Percentiles rank a stretch among this genome's conserved stretches.
Conservation (phyloP, 2,888 invertebrate genomes). For the Rhamnusium bicolor region DNA sequence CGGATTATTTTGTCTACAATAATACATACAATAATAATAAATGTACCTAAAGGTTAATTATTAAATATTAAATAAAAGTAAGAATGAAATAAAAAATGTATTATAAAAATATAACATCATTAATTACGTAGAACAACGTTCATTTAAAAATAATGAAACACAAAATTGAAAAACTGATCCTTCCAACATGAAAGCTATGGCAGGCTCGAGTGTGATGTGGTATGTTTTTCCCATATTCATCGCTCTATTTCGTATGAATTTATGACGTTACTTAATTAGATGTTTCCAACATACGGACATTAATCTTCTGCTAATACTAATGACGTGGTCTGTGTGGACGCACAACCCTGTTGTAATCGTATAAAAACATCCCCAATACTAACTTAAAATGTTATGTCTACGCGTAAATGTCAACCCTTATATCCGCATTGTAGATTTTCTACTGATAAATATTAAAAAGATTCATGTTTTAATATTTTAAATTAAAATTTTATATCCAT, state of each 20-base stretch:
- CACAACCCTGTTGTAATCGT: constrained; percentile 53
- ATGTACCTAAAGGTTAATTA: not conserved
- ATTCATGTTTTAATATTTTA: constrained; percentile 6
- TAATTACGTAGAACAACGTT: constrained; percentile 1
- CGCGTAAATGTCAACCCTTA: constrained; percentile 27
- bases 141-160: constrained; percentile 20
- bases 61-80: not conserved
- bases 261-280: constrained; percentile 67
- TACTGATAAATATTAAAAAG: constrained; percentile 7
- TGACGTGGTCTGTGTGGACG: constrained; percentile 58
- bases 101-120: not conserved
- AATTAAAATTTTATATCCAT: not conserved
- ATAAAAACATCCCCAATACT: constrained; percentile 54
- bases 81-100: not conserved
- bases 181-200: constrained; percentile 26
- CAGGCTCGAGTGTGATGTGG: constrained; percentile 30
- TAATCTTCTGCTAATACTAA: constrained; percentile 63
- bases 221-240: constrained; percentile 55
- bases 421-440: constrained; percentile 19
- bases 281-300: constrained; percentile 61
- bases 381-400: constrained; percentile 34
- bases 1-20: no score
- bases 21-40: not conserved
- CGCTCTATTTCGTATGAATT: constrained; percentile 63
- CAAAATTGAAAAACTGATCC: constrained; percentile 21